Conservation (phyloP, 2,888 invertebrate species). For the Bombylius discolor region DNA sequence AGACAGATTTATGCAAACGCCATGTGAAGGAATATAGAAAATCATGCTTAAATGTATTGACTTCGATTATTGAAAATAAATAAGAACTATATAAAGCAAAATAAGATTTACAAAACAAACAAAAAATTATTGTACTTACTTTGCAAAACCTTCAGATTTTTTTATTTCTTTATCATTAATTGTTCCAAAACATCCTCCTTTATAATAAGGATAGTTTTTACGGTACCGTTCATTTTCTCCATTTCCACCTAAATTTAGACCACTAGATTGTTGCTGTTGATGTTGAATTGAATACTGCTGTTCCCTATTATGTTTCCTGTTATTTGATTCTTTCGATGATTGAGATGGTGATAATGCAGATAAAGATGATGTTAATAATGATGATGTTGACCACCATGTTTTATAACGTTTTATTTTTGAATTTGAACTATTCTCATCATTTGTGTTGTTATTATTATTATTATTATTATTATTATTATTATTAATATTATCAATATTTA, state of each 20-base stretch:
- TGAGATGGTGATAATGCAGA: neutral
- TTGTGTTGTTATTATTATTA: slow-evolving; percentile 5
- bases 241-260: neutral
- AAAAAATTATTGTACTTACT: slow-evolving; percentile 14
- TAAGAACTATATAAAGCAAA: neutral
- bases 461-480: slow-evolving; percentile 7
- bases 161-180: slow-evolving; percentile 15
- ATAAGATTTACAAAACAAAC: no score
- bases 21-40: no score
- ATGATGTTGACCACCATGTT: slow-evolving; percentile 14
- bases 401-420: slow-evolving; percentile 14
- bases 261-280: slow-evolving; percentile 1
- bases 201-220: slow-evolving; percentile 17
- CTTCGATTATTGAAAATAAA: neutral
- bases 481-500: slow-evolving; percentile 7
- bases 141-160: slow-evolving; percentile 21
- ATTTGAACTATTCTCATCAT: neutral
- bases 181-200: slow-evolving; percentile 22
- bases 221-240: slow-evolving; percentile 6
- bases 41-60: no score
- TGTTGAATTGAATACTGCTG: slow-evolving; percentile 4
- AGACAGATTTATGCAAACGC: no score
- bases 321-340: neutral
- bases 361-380: neutral
- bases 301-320: neutral